Evolutionary conservation across 2,113 vertebrate genomes (phyloP).

Genomic region (Rostratula benghalensis): DNA sequence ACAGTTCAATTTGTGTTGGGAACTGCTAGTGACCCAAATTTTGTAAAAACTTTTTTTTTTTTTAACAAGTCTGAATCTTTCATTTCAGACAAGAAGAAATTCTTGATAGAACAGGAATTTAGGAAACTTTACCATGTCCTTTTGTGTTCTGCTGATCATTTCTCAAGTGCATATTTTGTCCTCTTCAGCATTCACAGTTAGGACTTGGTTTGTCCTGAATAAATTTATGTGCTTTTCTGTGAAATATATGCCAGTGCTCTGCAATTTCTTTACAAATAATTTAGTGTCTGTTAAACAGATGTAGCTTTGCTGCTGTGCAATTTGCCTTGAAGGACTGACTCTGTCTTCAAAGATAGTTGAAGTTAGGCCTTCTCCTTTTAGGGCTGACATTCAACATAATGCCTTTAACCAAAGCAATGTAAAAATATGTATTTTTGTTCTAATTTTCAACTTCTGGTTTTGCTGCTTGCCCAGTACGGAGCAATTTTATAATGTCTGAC

Average conservation of each 20-base stretch:
- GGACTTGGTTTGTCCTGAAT: not conserved
- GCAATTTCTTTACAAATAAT: not conserved
- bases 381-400: not conserved
- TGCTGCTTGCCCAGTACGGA: not conserved
- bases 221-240: not conserved
- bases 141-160: not conserved
- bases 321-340: not conserved
- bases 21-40: not conserved
- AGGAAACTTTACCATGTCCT: not conserved
- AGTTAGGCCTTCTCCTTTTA: not conserved
- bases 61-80: not conserved
- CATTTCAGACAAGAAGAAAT: not conserved
- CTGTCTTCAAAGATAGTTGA: not conserved
- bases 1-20: not conserved
- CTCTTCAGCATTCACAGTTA: not conserved
- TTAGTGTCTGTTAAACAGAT: not conserved
- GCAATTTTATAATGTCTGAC: not conserved
- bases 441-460: not conserved
- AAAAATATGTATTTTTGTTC: not conserved
- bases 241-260: not conserved
- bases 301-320: not conserved
- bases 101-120: not conserved
- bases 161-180: not conserved
- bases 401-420: not conserved
- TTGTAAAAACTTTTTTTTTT: not conserved